phyloP scores from a whole-genome alignment of 2,113 vertebrate species.

The Setophaga kirtlandii region DNA sequence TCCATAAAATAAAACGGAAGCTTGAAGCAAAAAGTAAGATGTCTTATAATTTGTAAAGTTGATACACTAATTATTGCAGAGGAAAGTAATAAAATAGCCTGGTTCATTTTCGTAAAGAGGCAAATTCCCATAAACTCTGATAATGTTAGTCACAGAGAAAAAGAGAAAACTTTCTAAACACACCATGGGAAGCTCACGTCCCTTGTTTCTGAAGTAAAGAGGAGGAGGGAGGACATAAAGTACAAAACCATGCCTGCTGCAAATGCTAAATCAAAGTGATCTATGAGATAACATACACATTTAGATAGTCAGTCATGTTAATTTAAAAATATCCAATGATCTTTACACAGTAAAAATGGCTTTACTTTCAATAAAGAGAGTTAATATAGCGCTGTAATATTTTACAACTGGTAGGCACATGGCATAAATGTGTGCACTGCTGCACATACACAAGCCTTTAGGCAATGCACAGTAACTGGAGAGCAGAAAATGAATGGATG shows the following conservation, averaged over 20 bases:
- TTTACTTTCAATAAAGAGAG: constrained; percentile 25
- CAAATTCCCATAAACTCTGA: neutral
- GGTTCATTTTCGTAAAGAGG: neutral
- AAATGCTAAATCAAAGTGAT: neutral
- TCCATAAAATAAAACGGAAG: neutral
- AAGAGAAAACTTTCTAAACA: neutral
- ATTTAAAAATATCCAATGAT: constrained; percentile 7
- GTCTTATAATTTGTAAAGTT: neutral
- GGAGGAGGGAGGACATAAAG: neutral
- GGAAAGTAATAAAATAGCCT: neutral
- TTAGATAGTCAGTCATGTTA: neutral
- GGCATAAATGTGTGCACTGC: neutral
- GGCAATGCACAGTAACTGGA: neutral
- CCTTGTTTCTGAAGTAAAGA: neutral
- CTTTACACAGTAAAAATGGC: constrained; percentile 7
- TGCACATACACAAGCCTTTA: neutral
- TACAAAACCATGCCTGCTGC: neutral
- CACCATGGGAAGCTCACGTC: too few species aligned
- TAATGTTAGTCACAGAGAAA: neutral
- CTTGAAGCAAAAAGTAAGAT: neutral
- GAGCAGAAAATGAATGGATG: neutral
- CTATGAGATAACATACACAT: neutral
- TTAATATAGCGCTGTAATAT: neutral
- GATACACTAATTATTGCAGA: neutral
- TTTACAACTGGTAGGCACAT: neutral